Percentiles rank a stretch among this genome's conserved stretches.
Conservation (phyloP, 2,888 invertebrate genomes). For the Caradrina kadenii region DNA sequence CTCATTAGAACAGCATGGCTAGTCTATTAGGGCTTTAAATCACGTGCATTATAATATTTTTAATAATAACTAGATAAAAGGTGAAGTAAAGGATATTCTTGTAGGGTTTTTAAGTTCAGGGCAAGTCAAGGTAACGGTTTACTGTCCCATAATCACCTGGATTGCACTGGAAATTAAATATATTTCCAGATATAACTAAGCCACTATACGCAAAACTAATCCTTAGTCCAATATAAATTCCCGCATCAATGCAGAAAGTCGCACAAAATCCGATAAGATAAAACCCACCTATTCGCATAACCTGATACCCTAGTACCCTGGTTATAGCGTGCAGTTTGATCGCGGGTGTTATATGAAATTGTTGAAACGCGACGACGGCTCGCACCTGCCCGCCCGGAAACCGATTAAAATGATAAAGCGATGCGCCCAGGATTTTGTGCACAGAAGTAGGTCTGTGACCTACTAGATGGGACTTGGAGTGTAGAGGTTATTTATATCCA, state of each 20-base stretch:
- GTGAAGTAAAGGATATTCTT: too few relatives aligned
- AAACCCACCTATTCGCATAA: slow-evolving; percentile 30
- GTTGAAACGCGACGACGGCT: slow-evolving; percentile 74
- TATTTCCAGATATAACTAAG: too few relatives aligned
- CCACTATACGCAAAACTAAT: slow-evolving; percentile 13
- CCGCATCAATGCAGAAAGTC: slow-evolving; percentile 20
- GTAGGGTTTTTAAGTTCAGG: too few relatives aligned
- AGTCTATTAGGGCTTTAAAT: too few relatives aligned
- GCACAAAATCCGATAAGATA: slow-evolving; percentile 41
- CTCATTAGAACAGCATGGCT: too few relatives aligned
- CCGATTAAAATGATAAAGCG: slow-evolving; percentile 87
- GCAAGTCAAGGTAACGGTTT: too few relatives aligned
- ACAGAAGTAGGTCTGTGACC: slow-evolving; percentile 15
- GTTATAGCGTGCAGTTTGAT: slow-evolving; percentile 57
- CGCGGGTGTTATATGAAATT: slow-evolving; percentile 72
- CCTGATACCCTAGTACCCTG: slow-evolving; percentile 35
- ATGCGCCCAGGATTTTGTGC: slow-evolving; percentile 66
- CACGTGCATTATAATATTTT: too few relatives aligned
- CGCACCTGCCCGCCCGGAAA: slow-evolving; percentile 81
- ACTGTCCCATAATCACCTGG: too few relatives aligned
- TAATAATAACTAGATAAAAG: too few relatives aligned
- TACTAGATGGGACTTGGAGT: slow-evolving; percentile 48
- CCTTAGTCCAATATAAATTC: slow-evolving; percentile 10
- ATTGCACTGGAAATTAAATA: too few relatives aligned
- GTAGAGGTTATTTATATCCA: too few relatives aligned